These are phyloP conservation scores for Ecliptopera silaceata DNA, from an alignment of 2,888 invertebrate genomes.

Conservation along the genomic window DNA sequence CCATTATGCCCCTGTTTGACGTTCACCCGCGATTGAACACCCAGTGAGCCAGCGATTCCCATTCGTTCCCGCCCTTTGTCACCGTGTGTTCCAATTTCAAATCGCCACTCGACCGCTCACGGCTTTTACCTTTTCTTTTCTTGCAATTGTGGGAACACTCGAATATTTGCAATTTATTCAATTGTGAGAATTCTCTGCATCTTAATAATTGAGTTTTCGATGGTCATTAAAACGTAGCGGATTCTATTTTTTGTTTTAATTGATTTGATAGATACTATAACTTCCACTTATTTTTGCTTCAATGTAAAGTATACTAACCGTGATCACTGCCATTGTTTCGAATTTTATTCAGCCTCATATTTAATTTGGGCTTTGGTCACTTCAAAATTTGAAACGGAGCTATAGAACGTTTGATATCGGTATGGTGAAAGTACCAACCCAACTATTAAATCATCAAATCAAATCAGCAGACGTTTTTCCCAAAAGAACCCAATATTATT, in stretches of 20 bases:
- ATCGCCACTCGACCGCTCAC: constrained; percentile 68
- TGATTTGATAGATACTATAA: constrained; percentile 42
- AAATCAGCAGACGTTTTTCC: constrained; percentile 27
- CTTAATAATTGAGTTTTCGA: constrained; percentile 56
- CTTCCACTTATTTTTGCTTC: constrained; percentile 1
- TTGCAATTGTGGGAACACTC: constrained; percentile 71
- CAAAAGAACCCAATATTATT: constrained; percentile 19
- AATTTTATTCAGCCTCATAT: not conserved
- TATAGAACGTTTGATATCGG: too few relatives aligned
- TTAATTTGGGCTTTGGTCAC: too few relatives aligned
- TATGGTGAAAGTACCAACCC: not conserved
- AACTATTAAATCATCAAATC: not conserved
- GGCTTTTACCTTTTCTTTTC: constrained; percentile 52
- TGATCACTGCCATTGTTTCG: not conserved
- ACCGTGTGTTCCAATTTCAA: constrained; percentile 39
- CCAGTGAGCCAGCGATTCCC: constrained; percentile 53
- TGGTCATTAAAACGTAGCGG: constrained; percentile 46
- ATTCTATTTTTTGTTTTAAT: constrained; percentile 53
- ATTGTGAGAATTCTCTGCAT: constrained; percentile 67
- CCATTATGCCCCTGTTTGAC: constrained; percentile 65
- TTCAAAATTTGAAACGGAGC: too few relatives aligned
- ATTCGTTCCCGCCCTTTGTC: constrained; percentile 59
- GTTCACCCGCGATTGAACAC: constrained; percentile 68
- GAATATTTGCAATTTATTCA: constrained; percentile 60
- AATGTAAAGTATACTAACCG: not conserved